phyloP scores from a whole-genome alignment of 1,140 invertebrate genomes.

The Scaptomyza hsui region DNA sequence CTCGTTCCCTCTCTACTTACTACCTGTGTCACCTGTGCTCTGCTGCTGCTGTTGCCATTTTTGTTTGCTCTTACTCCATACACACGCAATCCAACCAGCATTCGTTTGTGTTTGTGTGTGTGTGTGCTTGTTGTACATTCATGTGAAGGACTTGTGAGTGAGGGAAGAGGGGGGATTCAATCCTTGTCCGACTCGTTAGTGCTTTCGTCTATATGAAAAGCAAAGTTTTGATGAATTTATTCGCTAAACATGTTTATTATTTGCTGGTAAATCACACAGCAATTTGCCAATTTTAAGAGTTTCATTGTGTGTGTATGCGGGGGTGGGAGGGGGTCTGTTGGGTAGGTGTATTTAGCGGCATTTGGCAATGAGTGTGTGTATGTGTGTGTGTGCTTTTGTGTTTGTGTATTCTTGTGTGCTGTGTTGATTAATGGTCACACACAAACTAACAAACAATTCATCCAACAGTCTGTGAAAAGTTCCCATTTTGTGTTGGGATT shows the following conservation, averaged over 20 bases:
- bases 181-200: conserved; percentile 63
- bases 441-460: conserved; percentile 42
- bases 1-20: background rate
- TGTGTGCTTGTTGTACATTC: conserved; percentile 18
- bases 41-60: conserved; percentile 42
- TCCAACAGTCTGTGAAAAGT: conserved; percentile 28
- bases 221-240: conserved; percentile 79
- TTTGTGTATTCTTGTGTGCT: conserved; percentile 35
- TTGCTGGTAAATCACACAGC: conserved; percentile 78
- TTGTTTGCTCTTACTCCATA: conserved; percentile 61
- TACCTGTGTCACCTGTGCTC: conserved; percentile 59
- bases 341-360: conserved; percentile 24
- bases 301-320: conserved; percentile 20
- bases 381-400: conserved; percentile 19
- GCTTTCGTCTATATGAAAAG: conserved; percentile 56
- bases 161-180: conserved; percentile 18
- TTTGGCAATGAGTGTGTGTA: conserved; percentile 26
- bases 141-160: background rate
- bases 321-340: conserved; percentile 1
- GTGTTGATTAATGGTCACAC: conserved; percentile 71
- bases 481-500: background rate
- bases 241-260: conserved; percentile 82
- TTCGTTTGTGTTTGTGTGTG: conserved; percentile 28
- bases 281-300: conserved; percentile 78
- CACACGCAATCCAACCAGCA: conserved; percentile 26